Evolutionary conservation across 2,888 invertebrate species (phyloP), one percentile per base, ranked within the genome.

Genomic region (Caenorhabditis sp.): DNA sequence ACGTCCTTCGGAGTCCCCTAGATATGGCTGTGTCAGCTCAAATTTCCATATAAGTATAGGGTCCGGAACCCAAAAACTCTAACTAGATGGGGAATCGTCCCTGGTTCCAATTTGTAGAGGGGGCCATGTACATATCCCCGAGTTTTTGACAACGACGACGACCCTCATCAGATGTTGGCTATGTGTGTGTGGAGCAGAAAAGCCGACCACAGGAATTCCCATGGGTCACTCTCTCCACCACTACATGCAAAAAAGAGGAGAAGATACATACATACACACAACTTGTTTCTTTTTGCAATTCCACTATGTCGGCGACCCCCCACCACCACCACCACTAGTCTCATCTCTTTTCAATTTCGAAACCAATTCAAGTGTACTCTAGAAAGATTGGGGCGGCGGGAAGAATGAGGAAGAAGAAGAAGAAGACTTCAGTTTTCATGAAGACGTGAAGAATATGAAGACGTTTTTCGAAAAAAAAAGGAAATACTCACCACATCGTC

Each of bases 401-500:
- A n/a, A n/a, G n/a, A n/a, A n/a, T n/a, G n/a, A n/a, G n/a, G n/a
- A n/a, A n/a, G n/a, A 63, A 56, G 56, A 59, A 19, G 22, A 14
- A 10, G n/a, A n/a, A 24, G n/a, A 16, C 16, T 38, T 10, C 12
- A 10, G 5, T 38, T 38, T 12, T 38, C 12, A 7, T 38, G 6
- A 6, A 2, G 38, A 38, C 8, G 8, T 38, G 24, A 7, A 72
- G 49, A 80, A 26, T 31, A 64, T 47, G 47, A 19, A n/a, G 47
- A 47, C n/a, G 0, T 19, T 7, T 19, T n/a, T n/a, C n/a, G n/a
- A n/a, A 24, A 12, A 54, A 22, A 26, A 16, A 5, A 56, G 44
- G 72, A 31, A 35, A 76, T 54, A 83, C 83, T 80, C 68, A 80
- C 80, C 74, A 76, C 80, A 66, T 83, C 83, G 47, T 83, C 83